Base-by-base conservation (phyloP, 2,888 invertebrate species). In the Oithona nana region DNA sequence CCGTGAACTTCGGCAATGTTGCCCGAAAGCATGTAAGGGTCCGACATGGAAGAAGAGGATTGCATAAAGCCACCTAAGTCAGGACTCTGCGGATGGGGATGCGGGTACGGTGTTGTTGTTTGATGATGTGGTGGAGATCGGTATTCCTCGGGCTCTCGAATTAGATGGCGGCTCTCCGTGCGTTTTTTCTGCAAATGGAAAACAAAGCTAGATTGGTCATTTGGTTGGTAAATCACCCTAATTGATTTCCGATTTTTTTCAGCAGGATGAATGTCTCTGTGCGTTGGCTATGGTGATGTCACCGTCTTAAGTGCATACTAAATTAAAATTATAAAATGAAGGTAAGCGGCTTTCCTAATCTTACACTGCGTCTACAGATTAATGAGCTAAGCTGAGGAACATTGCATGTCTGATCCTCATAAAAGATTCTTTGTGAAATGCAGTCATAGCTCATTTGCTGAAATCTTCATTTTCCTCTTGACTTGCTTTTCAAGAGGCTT, bases 111-210 rank as follows among this genome's bases (percentile, higher is more conserved):
- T 2, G 54, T 54, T 3, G 54, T 54, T 20, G 54, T 54, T 3
- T 26, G 13, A 16, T 26, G 54, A 54, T 24, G 26, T 22, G 50
- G 50, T 49, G n/a, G 20, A n/a, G n/a, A n/a, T 2, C 24, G 16
- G 6, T 26, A 20, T 16, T 54, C 26, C 54, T 24, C 26, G 24
- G 20, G 24, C 8, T 6, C 39, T 11, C 54, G 20, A 16, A 54
- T 16, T 16, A 26, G 16, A 26, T 54, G 20, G 20, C 24, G 13
- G 3, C 13, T 24, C 13, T 54, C 26, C 24, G 20, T 20, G 24
- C 54, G 6, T 26, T 54, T 54, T 26, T 54, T 54, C 54, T 54
- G 26, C 54, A 54, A 51, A 51, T 13, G 11, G 51, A 51, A 51
- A 13, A 6, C 20, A 51, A 54, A 54, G 54, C 26, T 24, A 54